Evolutionary conservation across 2,797 vertebrate species (phyloP).

Genomic region (Pelodytes ibericus): DNA sequence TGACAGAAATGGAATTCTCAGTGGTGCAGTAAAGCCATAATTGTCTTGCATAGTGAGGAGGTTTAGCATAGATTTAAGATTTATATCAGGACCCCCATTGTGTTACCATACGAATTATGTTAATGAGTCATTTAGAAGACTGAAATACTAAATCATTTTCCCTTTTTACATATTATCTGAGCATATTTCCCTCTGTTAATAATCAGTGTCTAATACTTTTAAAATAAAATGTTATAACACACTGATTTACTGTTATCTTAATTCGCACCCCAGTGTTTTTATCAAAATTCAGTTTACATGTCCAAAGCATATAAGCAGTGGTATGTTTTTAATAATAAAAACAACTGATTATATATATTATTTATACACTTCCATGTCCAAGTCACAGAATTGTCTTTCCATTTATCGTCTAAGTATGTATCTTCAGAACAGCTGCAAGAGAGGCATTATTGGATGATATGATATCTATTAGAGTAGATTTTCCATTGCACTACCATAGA

Average conservation of each 20-base stretch:
- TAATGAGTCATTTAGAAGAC: constrained; percentile 22
- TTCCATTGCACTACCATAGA: too few species aligned
- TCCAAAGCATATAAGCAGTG: too few species aligned
- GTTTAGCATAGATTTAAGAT: constrained; percentile 26
- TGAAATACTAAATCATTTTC: not conserved
- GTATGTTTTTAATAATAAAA: too few species aligned
- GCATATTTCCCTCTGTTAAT: not conserved
- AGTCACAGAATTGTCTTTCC: too few species aligned
- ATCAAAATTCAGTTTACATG: too few species aligned
- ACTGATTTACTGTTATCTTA: constrained; percentile 2
- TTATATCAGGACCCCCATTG: constrained; percentile 13
- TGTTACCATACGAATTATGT: constrained; percentile 12
- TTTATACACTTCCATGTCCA: too few species aligned
- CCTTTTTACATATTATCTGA: not conserved
- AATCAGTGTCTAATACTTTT: not conserved
- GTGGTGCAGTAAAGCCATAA: constrained; percentile 17
- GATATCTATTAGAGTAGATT: too few species aligned
- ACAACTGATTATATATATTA: too few species aligned
- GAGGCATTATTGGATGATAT: too few species aligned
- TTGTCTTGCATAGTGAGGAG: constrained; percentile 12
- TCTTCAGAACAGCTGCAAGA: too few species aligned
- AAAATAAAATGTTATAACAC: not conserved
- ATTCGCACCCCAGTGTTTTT: constrained; percentile 2
- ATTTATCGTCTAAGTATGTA: too few species aligned
- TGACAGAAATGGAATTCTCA: constrained; percentile 32